Conservation (phyloP, 2,797 vertebrate species). For the Dryobates pubescens region DNA sequence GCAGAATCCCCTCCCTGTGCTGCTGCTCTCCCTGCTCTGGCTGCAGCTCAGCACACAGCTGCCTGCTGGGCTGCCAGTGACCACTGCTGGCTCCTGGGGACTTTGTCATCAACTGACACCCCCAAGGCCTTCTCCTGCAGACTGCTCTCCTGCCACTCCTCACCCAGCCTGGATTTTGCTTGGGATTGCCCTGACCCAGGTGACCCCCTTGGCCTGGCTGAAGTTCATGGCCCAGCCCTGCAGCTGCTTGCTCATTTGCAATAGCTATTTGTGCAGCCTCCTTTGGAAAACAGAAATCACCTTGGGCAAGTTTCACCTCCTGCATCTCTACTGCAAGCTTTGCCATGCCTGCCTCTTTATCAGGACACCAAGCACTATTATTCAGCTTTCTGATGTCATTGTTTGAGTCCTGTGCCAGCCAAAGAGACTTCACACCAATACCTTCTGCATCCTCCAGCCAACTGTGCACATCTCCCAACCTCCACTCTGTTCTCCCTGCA, state of each 20-base stretch:
- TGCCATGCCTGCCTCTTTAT: not conserved
- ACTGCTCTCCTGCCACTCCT: too few relatives aligned
- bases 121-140: too few relatives aligned
- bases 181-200: too few relatives aligned
- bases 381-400: not conserved
- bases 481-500: not conserved
- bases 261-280: not conserved
- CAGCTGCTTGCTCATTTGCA: not conserved
- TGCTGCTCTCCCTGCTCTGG: too few relatives aligned
- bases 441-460: not conserved
- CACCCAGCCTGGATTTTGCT: too few relatives aligned
- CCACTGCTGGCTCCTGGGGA: too few relatives aligned
- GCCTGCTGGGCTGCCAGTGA: too few relatives aligned
- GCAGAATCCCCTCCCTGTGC: too few relatives aligned
- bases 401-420: not conserved
- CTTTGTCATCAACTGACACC: too few relatives aligned
- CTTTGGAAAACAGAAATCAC: not conserved
- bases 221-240: too few relatives aligned
- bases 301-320: accelerated
- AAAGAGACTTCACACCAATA: not conserved
- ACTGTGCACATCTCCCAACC: not conserved
- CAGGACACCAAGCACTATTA: not conserved
- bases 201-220: too few relatives aligned
- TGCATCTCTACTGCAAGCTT: not conserved
- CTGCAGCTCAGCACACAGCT: too few relatives aligned